Evolutionary conservation across 2,113 vertebrate species (phyloP).

Genomic region (Prionailurus viverrinus): DNA sequence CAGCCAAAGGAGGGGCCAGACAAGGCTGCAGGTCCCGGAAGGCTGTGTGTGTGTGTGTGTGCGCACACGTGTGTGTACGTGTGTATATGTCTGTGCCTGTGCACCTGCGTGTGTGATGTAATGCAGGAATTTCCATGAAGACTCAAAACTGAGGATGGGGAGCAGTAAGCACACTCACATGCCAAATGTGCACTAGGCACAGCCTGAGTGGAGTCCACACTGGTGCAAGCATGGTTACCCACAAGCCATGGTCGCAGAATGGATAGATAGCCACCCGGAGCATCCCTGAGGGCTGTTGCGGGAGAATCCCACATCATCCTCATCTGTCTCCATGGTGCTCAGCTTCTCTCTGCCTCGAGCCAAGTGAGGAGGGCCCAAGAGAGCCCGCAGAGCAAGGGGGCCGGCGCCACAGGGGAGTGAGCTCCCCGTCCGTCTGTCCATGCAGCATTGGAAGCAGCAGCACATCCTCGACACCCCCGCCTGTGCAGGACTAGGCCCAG

Average conservation of each 20-base stretch:
- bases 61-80: no score
- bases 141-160: neutral
- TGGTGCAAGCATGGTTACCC: no score
- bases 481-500: neutral
- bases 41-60: no score
- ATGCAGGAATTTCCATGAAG: neutral
- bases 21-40: neutral
- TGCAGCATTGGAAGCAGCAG: neutral
- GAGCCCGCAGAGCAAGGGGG: neutral
- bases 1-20: neutral
- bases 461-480: neutral
- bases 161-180: neutral
- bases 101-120: neutral
- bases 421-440: fast-evolving
- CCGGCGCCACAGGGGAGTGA: no score
- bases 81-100: neutral
- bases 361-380: neutral
- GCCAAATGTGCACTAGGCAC: neutral
- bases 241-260: neutral
- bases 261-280: neutral
- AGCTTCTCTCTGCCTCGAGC: neutral
- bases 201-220: neutral
- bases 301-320: neutral
- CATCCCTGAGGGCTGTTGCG: neutral
- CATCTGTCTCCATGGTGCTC: neutral